Evolutionary conservation across 2,113 vertebrate species (phyloP), one percentile per base, ranked within the genome.

Genomic region (Nymphicus hollandicus): DNA sequence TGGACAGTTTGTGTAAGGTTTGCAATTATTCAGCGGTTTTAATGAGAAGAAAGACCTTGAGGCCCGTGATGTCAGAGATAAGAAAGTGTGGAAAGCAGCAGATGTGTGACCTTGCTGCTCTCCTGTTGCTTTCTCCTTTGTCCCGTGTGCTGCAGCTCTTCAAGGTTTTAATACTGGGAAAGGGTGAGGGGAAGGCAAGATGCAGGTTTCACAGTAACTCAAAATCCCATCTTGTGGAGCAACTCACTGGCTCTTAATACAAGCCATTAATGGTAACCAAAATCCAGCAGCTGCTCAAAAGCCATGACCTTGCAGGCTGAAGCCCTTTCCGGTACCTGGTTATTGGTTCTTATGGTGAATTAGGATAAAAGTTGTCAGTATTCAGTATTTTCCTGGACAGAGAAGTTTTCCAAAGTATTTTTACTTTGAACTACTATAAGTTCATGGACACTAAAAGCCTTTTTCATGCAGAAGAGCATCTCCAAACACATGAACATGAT

Each of bases 11-110:
- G 98, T 98, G 98, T 98, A 97, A 98, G 97, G 96, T 97, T 98
- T 98, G 98, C 97, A 96, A 97, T 97, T 98, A 98, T 98, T 98
- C 98, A 98, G 98, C 98, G 98, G 98, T 98, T 98, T 98, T 97
- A 97, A 98, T 97, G 97, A 97, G 98, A 94, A 98, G 97, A 97
- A 97, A 96, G 98, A 98, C 98, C 98, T 98, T 98, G 98, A 91
- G 52, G 90, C 80, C 77, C 7, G 46, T 97, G 97, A 98, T 97
- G 97, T 99, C 98, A 98, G 96, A 98, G 98, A 99, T 98, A 98
- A 97, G 97, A 89, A 97, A 93, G 94, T 97, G 97, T 97, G 97
- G 96, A 97, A 97, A 93, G 96, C 74, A 86, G 91, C 97, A 98
- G 98, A 97, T 98, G 96, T 96, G 97, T 95, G 97, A 97, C 94